Evolutionary conservation across 2,797 vertebrate species (phyloP).

Genomic region (Microchirus variegatus): DNA sequence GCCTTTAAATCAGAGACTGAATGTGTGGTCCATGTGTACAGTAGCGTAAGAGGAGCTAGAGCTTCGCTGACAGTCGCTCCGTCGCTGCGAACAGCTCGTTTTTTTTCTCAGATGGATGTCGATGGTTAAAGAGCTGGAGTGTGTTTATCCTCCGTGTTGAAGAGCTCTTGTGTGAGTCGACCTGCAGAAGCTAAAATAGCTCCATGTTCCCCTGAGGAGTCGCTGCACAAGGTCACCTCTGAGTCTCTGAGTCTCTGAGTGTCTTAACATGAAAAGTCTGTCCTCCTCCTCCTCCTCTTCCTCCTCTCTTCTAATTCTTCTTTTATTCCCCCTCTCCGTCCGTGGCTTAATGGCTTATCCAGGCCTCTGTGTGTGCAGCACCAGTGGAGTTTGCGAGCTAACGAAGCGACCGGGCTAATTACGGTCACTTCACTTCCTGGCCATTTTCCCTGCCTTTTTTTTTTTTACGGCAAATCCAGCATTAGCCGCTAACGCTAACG

Average conservation of each 20-base stretch:
- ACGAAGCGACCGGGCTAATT: slow-evolving; percentile 76
- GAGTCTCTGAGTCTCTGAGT: slow-evolving; percentile 62
- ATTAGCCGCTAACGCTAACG: slow-evolving; percentile 66
- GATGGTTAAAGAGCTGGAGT: slow-evolving; percentile 49
- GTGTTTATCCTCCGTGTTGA: slow-evolving; percentile 61
- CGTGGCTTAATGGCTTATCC: slow-evolving; percentile 66
- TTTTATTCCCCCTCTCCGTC: slow-evolving; percentile 26
- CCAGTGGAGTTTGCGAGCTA: slow-evolving; percentile 59
- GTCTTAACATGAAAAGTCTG: slow-evolving; percentile 56
- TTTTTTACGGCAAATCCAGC: slow-evolving; percentile 76
- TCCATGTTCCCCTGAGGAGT: slow-evolving; percentile 66
- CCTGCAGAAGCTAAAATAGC: slow-evolving; percentile 74
- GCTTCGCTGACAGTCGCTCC: too few relatives aligned
- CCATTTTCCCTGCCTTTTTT: slow-evolving; percentile 61
- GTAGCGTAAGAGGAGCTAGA: too few relatives aligned
- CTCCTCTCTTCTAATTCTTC: background rate
- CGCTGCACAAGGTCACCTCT: slow-evolving; percentile 79
- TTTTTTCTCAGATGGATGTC: too few relatives aligned
- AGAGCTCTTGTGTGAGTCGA: slow-evolving; percentile 70
- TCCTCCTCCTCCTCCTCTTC: slow-evolving; percentile 31
- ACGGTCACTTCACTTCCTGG: slow-evolving; percentile 70
- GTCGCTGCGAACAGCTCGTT: too few relatives aligned
- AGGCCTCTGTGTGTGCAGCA: slow-evolving; percentile 54
- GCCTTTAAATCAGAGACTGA: too few relatives aligned
- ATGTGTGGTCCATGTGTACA: too few relatives aligned